Base-by-base conservation (phyloP, 2,888 invertebrate genomes). In the Drosophila merina region DNA sequence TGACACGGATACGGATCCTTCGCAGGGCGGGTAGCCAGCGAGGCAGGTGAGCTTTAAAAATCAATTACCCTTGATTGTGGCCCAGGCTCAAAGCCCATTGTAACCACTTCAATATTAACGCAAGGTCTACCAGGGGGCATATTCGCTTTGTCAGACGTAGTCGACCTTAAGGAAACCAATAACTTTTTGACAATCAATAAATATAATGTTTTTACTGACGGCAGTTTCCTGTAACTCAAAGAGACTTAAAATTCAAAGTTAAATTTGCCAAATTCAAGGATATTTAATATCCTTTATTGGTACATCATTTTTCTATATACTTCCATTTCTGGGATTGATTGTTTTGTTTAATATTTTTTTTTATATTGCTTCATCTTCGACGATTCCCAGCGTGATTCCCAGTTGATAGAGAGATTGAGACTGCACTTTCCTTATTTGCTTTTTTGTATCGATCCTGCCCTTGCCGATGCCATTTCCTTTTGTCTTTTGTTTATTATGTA, bases 11-110 rank as follows among this genome's bases (percentile, higher is more conserved):
- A 45, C 52, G 50, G 40, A 58, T 47, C 52, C 48, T 54, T 50
- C 36, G 50, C 52, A 54, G 33, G 30, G 38, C 59, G 48, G 36
- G 57, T 62, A 50, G 60, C 59, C 66, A 42, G 66, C 49, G 48
- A 72, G 38, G 38, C 47, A 52, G 60, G 63, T 47, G 63, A 60
- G 84, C 79, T 82, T 88, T 80, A 87, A 88, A 89, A 89, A 88
- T 89, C 87, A 89, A 89, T 89, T 89, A 89, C 85, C 89, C 88
- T 89, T 89, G 89, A 89, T 89, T 89, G 88, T 80, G 76, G 77
- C 63, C 72, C 72, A 52, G 56, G 64, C 51, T 48, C 33, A 57
- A 47, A 68, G 68, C 36, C 63, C 51, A 7, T 9, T 47, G 60
- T 45, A 47, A 31, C 10, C 57, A 40, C 48, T 60, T 47, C 14